Evolutionary conservation across 2,113 vertebrate species (phyloP), one percentile per base, ranked within the genome.

Genomic region (Thamnaconus septentrionalis): DNA sequence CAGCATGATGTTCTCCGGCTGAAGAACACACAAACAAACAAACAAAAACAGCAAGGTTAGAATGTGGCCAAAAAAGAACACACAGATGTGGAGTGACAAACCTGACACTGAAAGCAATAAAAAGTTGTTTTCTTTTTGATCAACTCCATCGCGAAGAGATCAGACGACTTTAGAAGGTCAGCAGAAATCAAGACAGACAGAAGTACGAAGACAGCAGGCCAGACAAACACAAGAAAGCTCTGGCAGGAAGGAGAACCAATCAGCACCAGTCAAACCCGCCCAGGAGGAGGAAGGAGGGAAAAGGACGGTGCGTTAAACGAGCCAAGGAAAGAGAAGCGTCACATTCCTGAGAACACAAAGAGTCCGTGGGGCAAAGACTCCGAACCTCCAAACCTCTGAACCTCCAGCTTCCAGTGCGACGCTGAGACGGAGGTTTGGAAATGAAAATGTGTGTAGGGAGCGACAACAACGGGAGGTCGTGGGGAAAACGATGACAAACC

Each of bases 1-100:
- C 86, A 99, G 89, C 96, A 98, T 99, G 87, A 99, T 99, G 88
- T 99, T 99, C 90, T 99, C 97, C 31, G 97, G 96, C 97, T 99
- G 0, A 5, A 69, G 12, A 68, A 11, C 18, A 31, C 18, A 31
- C 18, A 63, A 9, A 57, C 7, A 64, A 7, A 68, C 2, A 3
- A 31, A 31, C 18, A 53, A 4, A 41, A 6, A 39, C 42, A 7
- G 18, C 7, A 42, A 31, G 31, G 1, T 12, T 4, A 75, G 53
- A 58, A 5, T 9, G 7, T 10, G 18, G 6, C 3, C 5, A 39
- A 45, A 49, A 18, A 63, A 46, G 4, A 6, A 50, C 5, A 3
- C 5, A 31, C 4, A 62, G 18, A 31, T 31, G 4, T 50, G 48
- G 48, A 50, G 9, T 50, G 48, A 4, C 10, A 50, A 31, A 31